Conservation (phyloP, 2,797 vertebrate genomes). For the Halcyon chelicuti region DNA sequence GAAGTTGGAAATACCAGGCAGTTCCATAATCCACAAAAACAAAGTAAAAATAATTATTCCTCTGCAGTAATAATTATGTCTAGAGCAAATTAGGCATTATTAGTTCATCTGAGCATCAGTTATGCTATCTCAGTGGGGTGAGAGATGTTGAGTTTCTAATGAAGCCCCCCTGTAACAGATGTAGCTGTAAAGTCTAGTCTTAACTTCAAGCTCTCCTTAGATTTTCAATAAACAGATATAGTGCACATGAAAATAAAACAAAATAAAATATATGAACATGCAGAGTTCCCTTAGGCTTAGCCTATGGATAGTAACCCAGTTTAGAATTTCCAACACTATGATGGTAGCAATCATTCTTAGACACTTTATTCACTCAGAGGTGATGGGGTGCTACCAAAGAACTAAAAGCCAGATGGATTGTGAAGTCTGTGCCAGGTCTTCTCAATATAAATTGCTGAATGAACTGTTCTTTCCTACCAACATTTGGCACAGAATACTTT, state of each 20-base stretch:
- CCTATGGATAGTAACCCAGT: background rate
- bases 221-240: background rate
- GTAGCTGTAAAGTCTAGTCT: background rate
- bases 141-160: background rate
- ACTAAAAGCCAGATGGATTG: constrained; percentile 44
- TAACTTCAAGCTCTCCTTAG: background rate
- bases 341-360: background rate
- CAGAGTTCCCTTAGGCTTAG: background rate
- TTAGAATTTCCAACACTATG: background rate
- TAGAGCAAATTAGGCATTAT: background rate
- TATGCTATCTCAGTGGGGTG: background rate
- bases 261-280: background rate
- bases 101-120: background rate
- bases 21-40: background rate
- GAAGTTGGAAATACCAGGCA: background rate
- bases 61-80: background rate
- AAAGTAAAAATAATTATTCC: background rate
- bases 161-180: background rate
- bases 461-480: constrained; percentile 47
- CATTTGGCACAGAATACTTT: constrained; percentile 39
- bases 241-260: background rate
- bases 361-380: background rate
- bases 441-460: constrained; percentile 35
- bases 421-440: constrained; percentile 16
- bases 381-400: constrained; percentile 12